Percentiles rank a stretch among this genome's conserved stretches.
These are phyloP conservation scores for Homarus gammarus DNA, from an alignment of 2,888 invertebrate genomes.

Conservation along the genomic window DNA sequence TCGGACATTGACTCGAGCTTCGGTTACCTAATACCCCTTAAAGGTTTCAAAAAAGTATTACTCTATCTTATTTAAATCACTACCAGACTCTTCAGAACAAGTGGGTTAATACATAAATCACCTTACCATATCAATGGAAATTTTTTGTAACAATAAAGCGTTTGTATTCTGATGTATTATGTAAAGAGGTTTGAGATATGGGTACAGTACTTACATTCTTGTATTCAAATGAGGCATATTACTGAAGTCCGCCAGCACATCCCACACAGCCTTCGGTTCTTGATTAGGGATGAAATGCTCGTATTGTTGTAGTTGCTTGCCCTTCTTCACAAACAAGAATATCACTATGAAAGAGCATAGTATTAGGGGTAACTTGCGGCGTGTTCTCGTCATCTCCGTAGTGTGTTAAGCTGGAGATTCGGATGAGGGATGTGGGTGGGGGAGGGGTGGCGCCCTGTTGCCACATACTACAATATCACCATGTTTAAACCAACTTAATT, in stretches of 20 bases:
- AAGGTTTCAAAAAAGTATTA: no score
- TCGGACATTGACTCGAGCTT: neutral
- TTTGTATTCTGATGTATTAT: no score
- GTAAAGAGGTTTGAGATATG: neutral
- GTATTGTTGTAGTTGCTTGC: constrained; percentile 76
- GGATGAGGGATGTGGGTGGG: constrained; percentile 23
- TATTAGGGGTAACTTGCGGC: constrained; percentile 31
- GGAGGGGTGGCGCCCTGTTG: neutral
- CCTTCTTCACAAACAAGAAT: constrained; percentile 68
- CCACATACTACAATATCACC: neutral
- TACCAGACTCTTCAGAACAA: no score
- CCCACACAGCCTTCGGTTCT: constrained; percentile 85
- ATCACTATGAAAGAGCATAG: constrained; percentile 33
- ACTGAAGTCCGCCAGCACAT: constrained; percentile 87
- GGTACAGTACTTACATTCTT: constrained; percentile 84
- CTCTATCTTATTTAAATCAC: no score
- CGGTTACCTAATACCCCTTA: neutral
- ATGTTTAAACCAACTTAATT: neutral
- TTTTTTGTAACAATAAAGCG: no score
- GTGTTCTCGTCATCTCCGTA: constrained; percentile 18
- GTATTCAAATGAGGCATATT: constrained; percentile 86
- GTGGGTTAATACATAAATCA: no score
- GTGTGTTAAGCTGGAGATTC: constrained; percentile 3
- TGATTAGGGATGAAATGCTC: constrained; percentile 82
- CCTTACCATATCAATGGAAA: no score